A percentile compares a stretch with the other conserved stretches of the same genome.
phyloP scores from a whole-genome alignment of 2,888 invertebrate species.

The Chrysolina haemoptera region DNA sequence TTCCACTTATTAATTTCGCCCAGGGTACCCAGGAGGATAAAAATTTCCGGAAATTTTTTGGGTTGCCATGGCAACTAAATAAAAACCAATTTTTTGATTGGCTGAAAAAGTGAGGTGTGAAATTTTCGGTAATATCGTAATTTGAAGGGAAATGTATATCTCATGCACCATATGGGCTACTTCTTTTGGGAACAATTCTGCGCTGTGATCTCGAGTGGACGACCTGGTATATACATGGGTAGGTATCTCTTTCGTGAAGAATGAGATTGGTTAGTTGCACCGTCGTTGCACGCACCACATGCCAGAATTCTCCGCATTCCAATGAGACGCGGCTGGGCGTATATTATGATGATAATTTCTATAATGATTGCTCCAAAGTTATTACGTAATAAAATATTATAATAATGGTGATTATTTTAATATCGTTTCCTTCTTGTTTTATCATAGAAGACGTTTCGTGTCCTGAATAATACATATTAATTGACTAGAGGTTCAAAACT shows the following conservation, averaged over 20 bases:
- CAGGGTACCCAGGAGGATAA: too few relatives aligned
- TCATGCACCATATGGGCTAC: neutral
- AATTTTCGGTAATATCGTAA: too few relatives aligned
- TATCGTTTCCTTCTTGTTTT: neutral
- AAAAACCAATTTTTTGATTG: too few relatives aligned
- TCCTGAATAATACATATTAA: neutral
- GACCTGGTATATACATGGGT: neutral
- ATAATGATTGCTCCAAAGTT: constrained; percentile 3
- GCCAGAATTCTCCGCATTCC: constrained; percentile 7
- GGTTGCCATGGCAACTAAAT: too few relatives aligned
- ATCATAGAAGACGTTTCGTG: neutral
- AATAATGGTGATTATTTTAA: neutral
- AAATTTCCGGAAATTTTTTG: too few relatives aligned
- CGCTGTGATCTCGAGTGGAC: neutral
- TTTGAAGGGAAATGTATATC: too few relatives aligned
- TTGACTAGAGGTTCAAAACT: too few relatives aligned
- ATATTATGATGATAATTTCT: neutral
- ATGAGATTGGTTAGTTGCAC: neutral
- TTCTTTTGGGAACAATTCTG: neutral
- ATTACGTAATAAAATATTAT: neutral
- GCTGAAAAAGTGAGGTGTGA: too few relatives aligned
- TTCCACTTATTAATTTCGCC: too few relatives aligned
- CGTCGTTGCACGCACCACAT: neutral
- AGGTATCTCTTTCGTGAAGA: neutral
- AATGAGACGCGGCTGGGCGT: neutral